Evolutionary conservation across 2,113 vertebrate species (phyloP).

Genomic region (Pardalotus punctatus): DNA sequence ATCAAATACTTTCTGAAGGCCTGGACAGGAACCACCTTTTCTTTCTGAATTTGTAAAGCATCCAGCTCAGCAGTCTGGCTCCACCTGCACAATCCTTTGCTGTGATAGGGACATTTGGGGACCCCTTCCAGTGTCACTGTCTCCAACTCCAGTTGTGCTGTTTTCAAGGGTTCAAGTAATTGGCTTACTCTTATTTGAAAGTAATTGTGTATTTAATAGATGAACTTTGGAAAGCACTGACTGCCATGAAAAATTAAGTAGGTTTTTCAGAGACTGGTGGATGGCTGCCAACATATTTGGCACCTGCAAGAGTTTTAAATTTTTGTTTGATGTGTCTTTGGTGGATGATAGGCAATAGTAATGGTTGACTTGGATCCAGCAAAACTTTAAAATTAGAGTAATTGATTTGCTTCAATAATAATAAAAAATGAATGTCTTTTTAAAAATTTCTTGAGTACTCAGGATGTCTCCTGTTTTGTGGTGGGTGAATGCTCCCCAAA

Average conservation of each 20-base stretch:
- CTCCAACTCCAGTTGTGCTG: neutral
- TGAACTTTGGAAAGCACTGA: neutral
- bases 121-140: neutral
- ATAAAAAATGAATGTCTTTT: neutral
- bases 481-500: neutral
- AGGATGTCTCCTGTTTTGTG: neutral
- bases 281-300: slow-evolving; percentile 35
- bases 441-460: neutral
- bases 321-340: slow-evolving; percentile 18
- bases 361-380: neutral
- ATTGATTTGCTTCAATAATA: slow-evolving; percentile 25
- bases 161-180: neutral
- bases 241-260: neutral
- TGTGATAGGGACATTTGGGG: neutral
- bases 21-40: neutral
- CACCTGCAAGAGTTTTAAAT: neutral
- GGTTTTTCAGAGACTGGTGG: neutral
- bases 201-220: slow-evolving; percentile 15
- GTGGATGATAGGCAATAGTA: neutral
- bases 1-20: neutral
- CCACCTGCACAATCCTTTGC: neutral
- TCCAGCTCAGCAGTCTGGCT: neutral
- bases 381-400: slow-evolving; percentile 29
- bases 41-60: neutral
- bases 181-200: slow-evolving; percentile 13